Evolutionary conservation across 2,888 invertebrate genomes (phyloP), one percentile per base, ranked within the genome.

Genomic region (Philereme transversata): DNA sequence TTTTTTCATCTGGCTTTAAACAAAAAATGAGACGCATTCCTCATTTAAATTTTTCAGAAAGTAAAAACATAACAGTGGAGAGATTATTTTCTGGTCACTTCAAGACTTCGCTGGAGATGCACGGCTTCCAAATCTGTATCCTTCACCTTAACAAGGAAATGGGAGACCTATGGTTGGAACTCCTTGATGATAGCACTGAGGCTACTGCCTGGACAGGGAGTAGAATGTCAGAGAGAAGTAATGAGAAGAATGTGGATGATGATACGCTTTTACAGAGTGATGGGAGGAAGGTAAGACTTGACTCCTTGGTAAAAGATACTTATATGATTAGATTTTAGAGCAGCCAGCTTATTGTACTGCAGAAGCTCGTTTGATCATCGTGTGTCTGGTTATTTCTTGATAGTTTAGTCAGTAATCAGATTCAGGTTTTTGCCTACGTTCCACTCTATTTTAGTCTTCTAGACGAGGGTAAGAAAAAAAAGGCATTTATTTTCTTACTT

Each of bases 101-200:
- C 65, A 94, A 97, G 87, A 96, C 97, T 0, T 96, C 97, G 0
- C 81, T 97, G 49, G 95, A 97, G 75, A 96, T 96, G 94, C 94
- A 95, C 56, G 97, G 97, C 5, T 92, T 97, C 71, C 96, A 96
- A 68, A 90, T 98, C 35, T 95, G 96, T 9, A 70, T 97, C 11
- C 74, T 96, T 7, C 93, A 94, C 68, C 76, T 95, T 7, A 86
- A 84, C 8, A 82, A 92, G 57, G 75, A 81, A 3, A 71, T 86
- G 38, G 86, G 90, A 22, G 83, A 83, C 4, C 65, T 87, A 0
- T 94, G 95, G 83, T 64, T 95, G 60, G 75, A 85, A 5, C 90
- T 93, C 48, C 83, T 96, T 33, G 95, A 96, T 74, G 88, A 86
- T 4, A 84, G 89, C 7, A 95, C 95, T 0, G 83, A 83, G 22